These are phyloP conservation scores for Gymnogyps californianus DNA, from an alignment of 2,113 vertebrate genomes.

Conservation along the genomic window DNA sequence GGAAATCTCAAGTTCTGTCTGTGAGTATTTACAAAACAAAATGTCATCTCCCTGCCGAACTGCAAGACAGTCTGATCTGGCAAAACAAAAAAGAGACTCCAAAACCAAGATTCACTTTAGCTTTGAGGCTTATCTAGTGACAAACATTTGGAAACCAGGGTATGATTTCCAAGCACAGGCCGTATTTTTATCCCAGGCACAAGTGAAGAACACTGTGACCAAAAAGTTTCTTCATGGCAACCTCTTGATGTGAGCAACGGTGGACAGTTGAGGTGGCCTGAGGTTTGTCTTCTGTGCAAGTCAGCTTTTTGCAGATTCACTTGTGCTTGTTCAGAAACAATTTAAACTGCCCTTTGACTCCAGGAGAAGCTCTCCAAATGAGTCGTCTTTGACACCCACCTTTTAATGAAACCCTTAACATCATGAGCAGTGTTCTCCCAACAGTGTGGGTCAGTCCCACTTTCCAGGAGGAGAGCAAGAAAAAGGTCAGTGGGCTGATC, in stretches of 20 bases:
- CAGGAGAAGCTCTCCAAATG: not conserved
- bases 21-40: conserved; percentile 15
- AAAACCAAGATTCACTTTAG: not conserved
- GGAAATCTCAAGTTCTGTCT: not conserved
- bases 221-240: not conserved
- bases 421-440: not conserved
- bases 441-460: not conserved
- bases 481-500: not conserved
- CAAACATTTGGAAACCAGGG: not conserved
- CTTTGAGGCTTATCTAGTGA: not conserved
- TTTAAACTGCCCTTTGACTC: not conserved
- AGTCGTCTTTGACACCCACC: not conserved
- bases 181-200: not conserved
- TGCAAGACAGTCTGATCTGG: not conserved
- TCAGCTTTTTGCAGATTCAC: not conserved
- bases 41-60: not conserved
- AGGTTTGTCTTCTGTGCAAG: not conserved
- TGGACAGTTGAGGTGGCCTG: not conserved
- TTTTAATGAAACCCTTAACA: not conserved
- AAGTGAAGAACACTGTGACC: not conserved
- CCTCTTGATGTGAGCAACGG: not conserved
- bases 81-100: not conserved
- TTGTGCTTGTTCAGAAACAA: not conserved
- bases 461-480: not conserved
- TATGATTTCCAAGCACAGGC: not conserved